phyloP scores from a whole-genome alignment of 2,113 vertebrate species.

The Paracyprichromis sp. region DNA sequence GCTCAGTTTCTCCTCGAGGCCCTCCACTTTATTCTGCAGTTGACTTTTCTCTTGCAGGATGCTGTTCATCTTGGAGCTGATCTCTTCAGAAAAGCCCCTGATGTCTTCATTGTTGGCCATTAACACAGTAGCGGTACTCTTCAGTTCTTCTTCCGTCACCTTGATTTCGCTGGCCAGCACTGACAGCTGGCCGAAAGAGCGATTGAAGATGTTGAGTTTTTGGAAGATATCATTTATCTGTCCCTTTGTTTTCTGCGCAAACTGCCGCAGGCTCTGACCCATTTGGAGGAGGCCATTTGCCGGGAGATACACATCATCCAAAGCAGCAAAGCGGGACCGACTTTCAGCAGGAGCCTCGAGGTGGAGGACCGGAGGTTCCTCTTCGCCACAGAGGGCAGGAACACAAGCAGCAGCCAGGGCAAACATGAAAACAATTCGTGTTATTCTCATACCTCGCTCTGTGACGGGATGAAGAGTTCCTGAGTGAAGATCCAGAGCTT shows the following conservation, averaged over 20 bases:
- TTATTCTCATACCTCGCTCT: slow-evolving; percentile 61
- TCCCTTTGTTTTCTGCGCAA: slow-evolving; percentile 86
- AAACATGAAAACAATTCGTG: slow-evolving; percentile 18
- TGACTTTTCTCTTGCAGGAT: slow-evolving; percentile 80
- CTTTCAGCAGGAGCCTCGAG: slow-evolving; percentile 52
- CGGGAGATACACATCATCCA: slow-evolving; percentile 85
- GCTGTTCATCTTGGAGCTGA: slow-evolving; percentile 80
- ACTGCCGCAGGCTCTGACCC: slow-evolving; percentile 86
- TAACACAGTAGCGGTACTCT: slow-evolving; percentile 79
- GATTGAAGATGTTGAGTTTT: slow-evolving; percentile 87
- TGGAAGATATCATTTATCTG: slow-evolving; percentile 90
- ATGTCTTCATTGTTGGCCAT: slow-evolving; percentile 85
- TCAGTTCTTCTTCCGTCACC: slow-evolving; percentile 86
- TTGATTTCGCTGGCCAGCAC: slow-evolving; percentile 83
- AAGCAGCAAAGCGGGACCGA: slow-evolving; percentile 78
- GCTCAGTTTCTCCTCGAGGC: slow-evolving; percentile 82
- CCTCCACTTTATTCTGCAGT: slow-evolving; percentile 80
- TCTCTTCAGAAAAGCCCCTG: slow-evolving; percentile 79
- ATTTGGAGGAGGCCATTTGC: slow-evolving; percentile 88
- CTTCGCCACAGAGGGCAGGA: slow-evolving; percentile 49
- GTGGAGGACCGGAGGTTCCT: slow-evolving; percentile 7
- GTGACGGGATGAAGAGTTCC: background rate
- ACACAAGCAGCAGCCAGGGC: slow-evolving; percentile 55
- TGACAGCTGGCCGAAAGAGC: slow-evolving; percentile 81
- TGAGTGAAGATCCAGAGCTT: background rate